Percentiles rank a stretch among this genome's conserved stretches.
Conservation (phyloP, 1,140 invertebrate genomes). For the Conus betulinus region DNA sequence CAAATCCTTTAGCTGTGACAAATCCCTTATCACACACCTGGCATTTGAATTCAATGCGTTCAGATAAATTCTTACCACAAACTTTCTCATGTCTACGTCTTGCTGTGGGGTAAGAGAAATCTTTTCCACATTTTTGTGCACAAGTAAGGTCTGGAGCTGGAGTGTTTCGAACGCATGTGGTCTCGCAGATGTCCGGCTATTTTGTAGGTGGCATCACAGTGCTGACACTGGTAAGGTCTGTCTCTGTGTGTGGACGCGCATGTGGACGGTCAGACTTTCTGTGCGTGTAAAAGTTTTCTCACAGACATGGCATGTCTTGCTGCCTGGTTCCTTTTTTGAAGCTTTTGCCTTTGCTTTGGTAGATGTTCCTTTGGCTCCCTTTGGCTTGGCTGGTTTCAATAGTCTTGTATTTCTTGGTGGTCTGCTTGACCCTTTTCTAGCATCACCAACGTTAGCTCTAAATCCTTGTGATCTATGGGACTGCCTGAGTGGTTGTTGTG, state of each 20-base stretch:
- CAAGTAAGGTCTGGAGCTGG: neutral
- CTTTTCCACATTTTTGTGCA: neutral
- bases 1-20: neutral
- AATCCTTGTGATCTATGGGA: no score
- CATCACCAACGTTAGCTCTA: neutral
- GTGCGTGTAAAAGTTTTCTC: neutral
- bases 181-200: neutral
- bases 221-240: neutral
- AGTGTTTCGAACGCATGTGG: conserved; percentile 1
- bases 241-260: conserved; percentile 21
- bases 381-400: neutral
- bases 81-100: conserved; percentile 4
- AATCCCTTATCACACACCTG: neutral
- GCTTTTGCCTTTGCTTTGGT: neutral
- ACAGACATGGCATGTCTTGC: neutral
- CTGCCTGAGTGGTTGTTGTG: neutral
- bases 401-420: neutral
- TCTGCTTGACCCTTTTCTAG: neutral
- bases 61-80: neutral
- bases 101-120: neutral
- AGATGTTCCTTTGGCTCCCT: neutral
- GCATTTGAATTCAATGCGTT: neutral
- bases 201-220: conserved; percentile 1
- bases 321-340: neutral
- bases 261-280: conserved; percentile 1